Evolutionary conservation across 1,140 invertebrate genomes (phyloP), one percentile per base, ranked within the genome.

Genomic region (Sinonovacula constricta): DNA sequence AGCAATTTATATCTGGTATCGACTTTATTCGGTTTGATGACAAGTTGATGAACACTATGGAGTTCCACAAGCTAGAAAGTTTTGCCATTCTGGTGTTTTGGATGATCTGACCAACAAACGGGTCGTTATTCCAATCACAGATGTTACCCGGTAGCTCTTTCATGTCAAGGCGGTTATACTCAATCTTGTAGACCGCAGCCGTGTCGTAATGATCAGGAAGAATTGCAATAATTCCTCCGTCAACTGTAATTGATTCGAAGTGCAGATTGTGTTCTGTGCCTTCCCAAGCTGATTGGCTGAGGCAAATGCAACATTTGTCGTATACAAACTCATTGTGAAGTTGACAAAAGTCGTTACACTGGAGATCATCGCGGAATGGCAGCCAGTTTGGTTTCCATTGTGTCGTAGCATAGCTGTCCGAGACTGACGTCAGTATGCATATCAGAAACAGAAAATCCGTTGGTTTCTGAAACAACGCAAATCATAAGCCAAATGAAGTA

Each of bases 131-230:
- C 71, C 71, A 75, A 51, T 63, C 26, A 56, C 71, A 75, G 2
- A 75, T 31, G 33, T 75, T 63, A 65, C 71, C 65, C 36, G 71
- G 71, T 22, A 75, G 53, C 36, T 75, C 71, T 63, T 59, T 75
- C 60, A 75, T 65, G 12, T 54, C 45, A 22, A 39, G 49, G 24
- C 36, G 10, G 15, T 2, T 22, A 26, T 75, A 60, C 26, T 65
- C 60, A 49, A 75, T 31, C 39, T 34, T 75, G 49, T 75, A 75
- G 2, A 65, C 49, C 26, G 53, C 45, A 36, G n/a, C 53, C 1
- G 53, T 31, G 51, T 56, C 56, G 51, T 26, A 51, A 30, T 33
- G 30, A 7, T 75, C 4, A 14, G 2, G 2, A 15, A 18, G 2
- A 12, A 75, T 12, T 15, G 65, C 60, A 3, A 75, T 24, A n/a